phyloP scores from a whole-genome alignment of 2,888 invertebrate species.

The Anorthoa munda region DNA sequence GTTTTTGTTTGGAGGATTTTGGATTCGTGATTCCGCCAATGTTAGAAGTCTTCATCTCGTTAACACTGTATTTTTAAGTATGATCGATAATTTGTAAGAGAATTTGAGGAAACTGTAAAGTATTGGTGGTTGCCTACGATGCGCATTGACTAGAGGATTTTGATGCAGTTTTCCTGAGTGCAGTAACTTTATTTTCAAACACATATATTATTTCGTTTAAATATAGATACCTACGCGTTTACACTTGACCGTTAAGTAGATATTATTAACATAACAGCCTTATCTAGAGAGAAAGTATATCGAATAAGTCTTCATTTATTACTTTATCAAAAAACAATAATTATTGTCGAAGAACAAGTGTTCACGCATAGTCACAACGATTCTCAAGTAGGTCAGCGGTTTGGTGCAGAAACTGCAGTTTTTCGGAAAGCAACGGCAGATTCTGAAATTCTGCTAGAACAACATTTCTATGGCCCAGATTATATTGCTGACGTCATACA shows the following conservation, averaged over 20 bases:
- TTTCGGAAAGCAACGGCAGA: slow-evolving; percentile 45
- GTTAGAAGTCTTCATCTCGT: neutral
- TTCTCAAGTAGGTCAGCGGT: slow-evolving; percentile 58
- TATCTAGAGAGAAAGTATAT: slow-evolving; percentile 60
- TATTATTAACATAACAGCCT: slow-evolving; percentile 47
- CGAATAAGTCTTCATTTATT: slow-evolving; percentile 46
- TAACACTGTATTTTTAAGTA: neutral
- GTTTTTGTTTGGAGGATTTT: neutral
- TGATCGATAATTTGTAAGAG: neutral
- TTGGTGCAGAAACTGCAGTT: slow-evolving; percentile 55
- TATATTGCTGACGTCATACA: slow-evolving; percentile 45
- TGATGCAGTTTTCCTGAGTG: neutral
- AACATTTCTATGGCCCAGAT: slow-evolving; percentile 54
- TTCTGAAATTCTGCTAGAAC: slow-evolving; percentile 28
- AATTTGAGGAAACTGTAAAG: neutral
- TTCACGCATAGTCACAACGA: slow-evolving; percentile 27
- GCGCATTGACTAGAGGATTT: neutral
- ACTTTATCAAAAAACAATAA: slow-evolving; percentile 53
- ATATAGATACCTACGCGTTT: slow-evolving; percentile 29
- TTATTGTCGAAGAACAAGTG: slow-evolving; percentile 26
- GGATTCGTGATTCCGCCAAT: neutral
- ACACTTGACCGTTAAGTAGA: slow-evolving; percentile 23
- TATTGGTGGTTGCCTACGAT: too few relatives aligned
- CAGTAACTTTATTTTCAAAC: slow-evolving; percentile 6
- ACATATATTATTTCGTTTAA: slow-evolving; percentile 1